Base-by-base conservation (phyloP, 1,140 invertebrate genomes). In the Sinonovacula constricta region DNA sequence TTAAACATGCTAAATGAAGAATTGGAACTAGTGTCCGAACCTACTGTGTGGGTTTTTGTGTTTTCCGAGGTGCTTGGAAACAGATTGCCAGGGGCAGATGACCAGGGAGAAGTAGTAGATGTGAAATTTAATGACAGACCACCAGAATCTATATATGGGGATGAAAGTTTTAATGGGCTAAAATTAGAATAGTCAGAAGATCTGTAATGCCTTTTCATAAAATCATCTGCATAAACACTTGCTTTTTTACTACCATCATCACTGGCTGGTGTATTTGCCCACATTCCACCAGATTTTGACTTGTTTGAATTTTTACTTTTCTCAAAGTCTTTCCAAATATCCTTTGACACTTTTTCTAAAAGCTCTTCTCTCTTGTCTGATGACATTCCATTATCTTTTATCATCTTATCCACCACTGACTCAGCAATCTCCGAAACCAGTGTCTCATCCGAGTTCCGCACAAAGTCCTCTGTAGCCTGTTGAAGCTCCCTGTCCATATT, bases 171-270 rank as follows among this genome's bases (percentile, higher is more conserved):
- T 67, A 31, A 53, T 70, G 26, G 31, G 69, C 51, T 80, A 76
- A 39, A 76, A 63, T 30, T 80, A 59, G n/a, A n/a, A n/a, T n/a
- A n/a, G n/a, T n/a, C n/a, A n/a, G n/a, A n/a, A n/a, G n/a, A n/a
- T n/a, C n/a, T n/a, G 66, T 84, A 84, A 81, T 81, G 76, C n/a
- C 53, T 79, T 74, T 82, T 84, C 83, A 82, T 84, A 72, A 76
- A 82, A 54, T 82, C 66, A 36, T 72, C 79, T 0, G 71, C 63
- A 67, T 65, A 81, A 71, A 54, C 31, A 24, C 57, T 57, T 59
- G 63, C 63, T 18, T 74, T 74, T 36, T 53, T 63, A 34, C 65
- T 70, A 54, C 69, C 68, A n/a, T 69, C 66, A n/a, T 18, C 56
- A 24, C 75, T 34, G 14, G 72, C 72, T 18, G 72, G 72, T 0